These are phyloP conservation scores for Hemicordylus capensis DNA, from an alignment of 2,113 vertebrate species.

Conservation along the genomic window DNA sequence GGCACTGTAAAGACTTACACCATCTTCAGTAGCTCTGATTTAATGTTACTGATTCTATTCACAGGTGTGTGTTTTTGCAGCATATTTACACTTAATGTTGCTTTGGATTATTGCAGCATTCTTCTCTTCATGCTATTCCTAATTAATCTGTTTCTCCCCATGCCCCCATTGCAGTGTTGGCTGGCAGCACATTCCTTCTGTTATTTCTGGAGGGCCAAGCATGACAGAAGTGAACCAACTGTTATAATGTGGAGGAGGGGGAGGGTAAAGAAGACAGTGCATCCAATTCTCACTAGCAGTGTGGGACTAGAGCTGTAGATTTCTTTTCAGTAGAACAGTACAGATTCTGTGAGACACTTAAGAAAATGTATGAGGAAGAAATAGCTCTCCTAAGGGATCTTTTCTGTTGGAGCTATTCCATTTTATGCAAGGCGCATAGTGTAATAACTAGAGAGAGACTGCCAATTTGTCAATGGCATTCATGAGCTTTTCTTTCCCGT, in stretches of 20 bases:
- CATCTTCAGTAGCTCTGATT: background rate
- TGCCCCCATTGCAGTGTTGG: background rate
- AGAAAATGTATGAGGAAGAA: background rate
- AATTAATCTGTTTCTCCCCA: background rate
- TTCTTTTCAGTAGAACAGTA: background rate
- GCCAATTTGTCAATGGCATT: background rate
- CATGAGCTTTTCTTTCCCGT: background rate
- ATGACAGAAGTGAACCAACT: background rate
- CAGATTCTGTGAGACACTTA: background rate
- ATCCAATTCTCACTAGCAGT: background rate
- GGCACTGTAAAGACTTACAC: background rate
- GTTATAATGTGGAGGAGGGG: background rate
- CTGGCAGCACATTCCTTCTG: background rate
- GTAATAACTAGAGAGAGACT: accelerated
- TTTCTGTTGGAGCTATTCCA: background rate
- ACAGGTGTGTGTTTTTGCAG: background rate
- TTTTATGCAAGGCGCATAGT: background rate
- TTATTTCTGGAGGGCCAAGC: background rate
- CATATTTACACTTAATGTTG: background rate
- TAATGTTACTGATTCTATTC: background rate
- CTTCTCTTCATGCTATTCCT: background rate
- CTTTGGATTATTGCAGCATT: background rate
- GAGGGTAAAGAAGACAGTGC: background rate
- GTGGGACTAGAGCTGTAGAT: background rate
- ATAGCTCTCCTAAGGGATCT: background rate